Evolutionary conservation across 2,888 invertebrate species (phyloP), one percentile per base, ranked within the genome.

Genomic region (Drosophila algonquin): DNA sequence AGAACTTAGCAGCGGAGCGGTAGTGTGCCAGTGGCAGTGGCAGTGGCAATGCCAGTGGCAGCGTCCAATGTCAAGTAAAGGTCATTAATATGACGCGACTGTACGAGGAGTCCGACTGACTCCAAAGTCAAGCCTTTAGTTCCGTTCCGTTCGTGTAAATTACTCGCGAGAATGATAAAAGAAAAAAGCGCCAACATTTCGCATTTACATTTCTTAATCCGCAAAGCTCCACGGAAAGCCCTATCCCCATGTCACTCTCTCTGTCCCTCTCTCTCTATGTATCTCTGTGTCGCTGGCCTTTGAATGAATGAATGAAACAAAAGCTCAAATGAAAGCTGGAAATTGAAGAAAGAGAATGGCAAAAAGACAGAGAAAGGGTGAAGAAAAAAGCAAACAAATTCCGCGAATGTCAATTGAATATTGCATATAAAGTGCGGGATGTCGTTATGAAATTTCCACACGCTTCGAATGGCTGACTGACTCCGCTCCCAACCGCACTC

Each of bases 391-490:
- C 24, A 56, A 68, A 50, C 35, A 24, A 69, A 70, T 58, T 67
- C 70, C 70, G 45, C 70, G 87, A 87, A 89, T 87, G 87, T 87
- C 86, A 89, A 87, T 89, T 87, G 86, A 87, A 88, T 88, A 89
- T 89, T 80, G 86, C 79, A 88, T 77, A 88, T 83, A 81, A 78
- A 82, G 69, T 62, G 73, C 45, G 56, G 50, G 61, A 56, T 70
- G 54, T 73, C 86, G 86, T 87, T 85, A 89, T 85, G 89, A 85
- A 87, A 85, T 85, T 89, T 87, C 80, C 75, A 71, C 89, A 89
- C 89, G 87, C 73, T 67, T 70, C 84, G 63, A 80, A 76, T 70
- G 77, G 59, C 75, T 73, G 85, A 57, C 76, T 67, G 81, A 65
- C 69, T 67, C 62, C 12, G n/a, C 40, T 32, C 16, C n/a, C 16